Evolutionary conservation across 2,888 invertebrate genomes (phyloP), one percentile per base, ranked within the genome.

Genomic region (Drosophila suboccidentalis): DNA sequence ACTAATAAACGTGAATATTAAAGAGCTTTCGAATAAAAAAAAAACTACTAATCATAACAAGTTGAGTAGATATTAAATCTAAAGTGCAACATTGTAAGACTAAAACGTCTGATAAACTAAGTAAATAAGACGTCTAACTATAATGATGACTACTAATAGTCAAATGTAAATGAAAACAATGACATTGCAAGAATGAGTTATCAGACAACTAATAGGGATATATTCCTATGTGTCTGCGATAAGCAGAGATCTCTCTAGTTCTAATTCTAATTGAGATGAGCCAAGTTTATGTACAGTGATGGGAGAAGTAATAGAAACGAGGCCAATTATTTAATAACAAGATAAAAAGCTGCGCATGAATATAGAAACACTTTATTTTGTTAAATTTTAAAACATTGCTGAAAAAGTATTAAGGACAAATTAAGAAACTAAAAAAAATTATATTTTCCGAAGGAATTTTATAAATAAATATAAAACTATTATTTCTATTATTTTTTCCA

Each of bases 121-220:
- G 22, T 5, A 26, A 38, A 51, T n/a, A n/a, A 26, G 15, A 36
- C 36, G 36, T 36, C 50, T 11, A 36, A 19, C 8, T 5, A 15
- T 39, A 41, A 41, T 17, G 17, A 41, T 41, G 41, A 22, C 19
- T 38, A 13, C 22, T 3, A 26, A 26, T 44, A 26, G 22, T 13
- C 6, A 22, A 26, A 15, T 36, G 8, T 22, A 44, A 43, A 5
- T 57, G 11, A 57, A 38, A 72, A 61, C 49, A 75, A 79, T 75
- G 54, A 69, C 34, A 34, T 11, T 29, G 47, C 70, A 44, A 19
- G 34, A 50, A 59, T 47, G 17, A 36, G 32, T 54, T 32, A 64
- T 55, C 39, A 58, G 54, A 41, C 38, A 15, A 4, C 54, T 41
- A 15, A 9, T 59, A n/a, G n/a, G 15, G 10, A 39, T 44, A 46